Percentiles rank a stretch among this genome's conserved stretches.
These are phyloP conservation scores for Dynastes grantii DNA, from an alignment of 2,888 invertebrate genomes.

Conservation along the genomic window DNA sequence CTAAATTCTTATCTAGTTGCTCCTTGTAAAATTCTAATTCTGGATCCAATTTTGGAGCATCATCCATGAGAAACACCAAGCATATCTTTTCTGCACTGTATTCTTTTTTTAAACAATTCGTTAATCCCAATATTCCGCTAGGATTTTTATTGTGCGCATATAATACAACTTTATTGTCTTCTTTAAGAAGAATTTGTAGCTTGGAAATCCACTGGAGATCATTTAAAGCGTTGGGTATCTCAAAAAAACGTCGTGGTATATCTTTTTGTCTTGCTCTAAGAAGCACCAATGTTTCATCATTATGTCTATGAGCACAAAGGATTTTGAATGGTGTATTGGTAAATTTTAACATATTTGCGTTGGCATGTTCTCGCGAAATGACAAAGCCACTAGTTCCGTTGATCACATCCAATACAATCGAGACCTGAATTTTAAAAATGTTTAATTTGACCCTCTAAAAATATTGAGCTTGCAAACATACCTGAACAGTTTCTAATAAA, in stretches of 20 bases:
- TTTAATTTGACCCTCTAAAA: too few relatives aligned
- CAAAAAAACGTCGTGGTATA: not conserved
- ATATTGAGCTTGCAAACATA: not conserved
- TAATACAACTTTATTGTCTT: constrained; percentile 73
- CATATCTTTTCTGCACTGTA: constrained; percentile 73
- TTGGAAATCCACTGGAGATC: constrained; percentile 17
- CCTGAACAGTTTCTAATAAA: constrained; percentile 17
- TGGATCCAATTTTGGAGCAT: constrained; percentile 79
- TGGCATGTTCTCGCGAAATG: constrained; percentile 41
- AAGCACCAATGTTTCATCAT: constrained; percentile 44
- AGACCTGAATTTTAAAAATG: not conserved
- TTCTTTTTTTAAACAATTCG: constrained; percentile 89
- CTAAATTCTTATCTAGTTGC: constrained; percentile 82
- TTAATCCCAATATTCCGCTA: constrained; percentile 89
- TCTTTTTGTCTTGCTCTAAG: constrained; percentile 5
- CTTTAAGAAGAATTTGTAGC: constrained; percentile 56
- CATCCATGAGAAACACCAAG: constrained; percentile 75
- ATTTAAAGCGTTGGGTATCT: constrained; percentile 4
- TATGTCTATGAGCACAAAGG: not conserved
- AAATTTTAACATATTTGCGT: constrained; percentile 35
- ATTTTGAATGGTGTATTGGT: not conserved
- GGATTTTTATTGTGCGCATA: constrained; percentile 77
- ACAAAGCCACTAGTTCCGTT: constrained; percentile 44
- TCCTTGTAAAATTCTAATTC: constrained; percentile 77
- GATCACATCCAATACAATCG: constrained; percentile 8